Evolutionary conservation across 2,888 invertebrate genomes (phyloP).

Genomic region (Cryptus viduatorius): DNA sequence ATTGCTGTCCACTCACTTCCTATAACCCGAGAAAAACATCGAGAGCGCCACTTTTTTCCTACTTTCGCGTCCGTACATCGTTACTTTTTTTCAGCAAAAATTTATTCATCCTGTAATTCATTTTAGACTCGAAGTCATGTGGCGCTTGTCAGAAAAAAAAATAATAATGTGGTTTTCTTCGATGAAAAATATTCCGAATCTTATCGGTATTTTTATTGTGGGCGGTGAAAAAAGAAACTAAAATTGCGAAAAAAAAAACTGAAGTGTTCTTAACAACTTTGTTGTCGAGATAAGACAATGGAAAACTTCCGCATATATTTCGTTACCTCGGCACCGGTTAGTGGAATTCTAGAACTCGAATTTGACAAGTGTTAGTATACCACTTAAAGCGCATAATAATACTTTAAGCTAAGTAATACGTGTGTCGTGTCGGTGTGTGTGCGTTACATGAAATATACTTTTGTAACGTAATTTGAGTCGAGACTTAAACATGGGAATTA

Average conservation of each 20-base stretch:
- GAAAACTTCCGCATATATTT: not conserved
- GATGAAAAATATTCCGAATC: not conserved
- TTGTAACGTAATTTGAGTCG: conserved; percentile 1
- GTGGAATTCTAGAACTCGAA: not conserved
- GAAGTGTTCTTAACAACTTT: not conserved
- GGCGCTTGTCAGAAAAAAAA: no score
- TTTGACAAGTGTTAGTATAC: not conserved
- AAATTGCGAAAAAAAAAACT: not conserved
- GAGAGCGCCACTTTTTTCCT: no score
- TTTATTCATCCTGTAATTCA: no score
- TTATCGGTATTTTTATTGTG: not conserved
- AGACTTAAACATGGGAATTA: conserved; percentile 7
- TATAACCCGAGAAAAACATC: not conserved
- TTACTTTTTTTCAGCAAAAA: no score
- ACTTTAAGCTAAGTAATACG: not conserved
- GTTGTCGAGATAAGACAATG: not conserved
- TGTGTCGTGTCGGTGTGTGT: not conserved
- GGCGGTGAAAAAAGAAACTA: not conserved
- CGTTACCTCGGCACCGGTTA: not conserved
- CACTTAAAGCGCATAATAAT: not conserved
- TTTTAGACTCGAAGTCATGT: no score
- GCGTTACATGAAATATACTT: not conserved
- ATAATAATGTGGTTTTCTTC: no score
- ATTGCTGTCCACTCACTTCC: not conserved
- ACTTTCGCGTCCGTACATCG: no score